Conservation (phyloP, 1,140 invertebrate species). For the Drosophila arawakana region DNA sequence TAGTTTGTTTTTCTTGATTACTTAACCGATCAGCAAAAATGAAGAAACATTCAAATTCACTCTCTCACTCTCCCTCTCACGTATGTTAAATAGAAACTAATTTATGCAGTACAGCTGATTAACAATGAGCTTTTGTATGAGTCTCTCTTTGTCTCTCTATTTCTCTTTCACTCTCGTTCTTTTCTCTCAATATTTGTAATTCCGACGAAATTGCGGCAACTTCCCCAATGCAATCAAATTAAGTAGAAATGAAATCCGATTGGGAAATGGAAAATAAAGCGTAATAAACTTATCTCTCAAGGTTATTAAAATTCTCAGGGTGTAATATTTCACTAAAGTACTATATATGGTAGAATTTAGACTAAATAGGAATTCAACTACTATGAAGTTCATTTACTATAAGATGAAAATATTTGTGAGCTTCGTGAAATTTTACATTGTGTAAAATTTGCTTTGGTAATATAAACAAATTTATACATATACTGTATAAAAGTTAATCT, state of each 20-base stretch:
- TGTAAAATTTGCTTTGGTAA: too few relatives aligned
- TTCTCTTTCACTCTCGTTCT: background rate
- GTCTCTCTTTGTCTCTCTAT: background rate
- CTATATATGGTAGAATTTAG: too few relatives aligned
- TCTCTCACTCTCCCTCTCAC: too few relatives aligned
- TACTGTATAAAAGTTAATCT: background rate
- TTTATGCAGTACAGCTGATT: background rate
- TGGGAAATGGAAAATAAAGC: background rate
- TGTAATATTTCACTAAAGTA: too few relatives aligned
- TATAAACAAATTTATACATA: too few relatives aligned
- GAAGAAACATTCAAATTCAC: too few relatives aligned
- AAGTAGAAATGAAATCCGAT: background rate
- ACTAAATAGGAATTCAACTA: too few relatives aligned
- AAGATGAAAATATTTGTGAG: too few relatives aligned
- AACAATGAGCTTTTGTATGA: background rate
- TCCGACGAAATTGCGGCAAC: constrained; percentile 12
- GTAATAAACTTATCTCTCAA: constrained; percentile 5
- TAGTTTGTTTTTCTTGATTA: too few relatives aligned
- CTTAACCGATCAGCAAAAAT: too few relatives aligned
- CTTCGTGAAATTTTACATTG: too few relatives aligned
- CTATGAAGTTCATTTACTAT: too few relatives aligned
- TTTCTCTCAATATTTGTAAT: background rate
- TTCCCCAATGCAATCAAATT: constrained; percentile 9
- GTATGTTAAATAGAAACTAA: background rate
- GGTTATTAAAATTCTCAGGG: background rate